These are phyloP conservation scores for Papilio machaon DNA, from an alignment of 1,140 invertebrate genomes.

Conservation along the genomic window DNA sequence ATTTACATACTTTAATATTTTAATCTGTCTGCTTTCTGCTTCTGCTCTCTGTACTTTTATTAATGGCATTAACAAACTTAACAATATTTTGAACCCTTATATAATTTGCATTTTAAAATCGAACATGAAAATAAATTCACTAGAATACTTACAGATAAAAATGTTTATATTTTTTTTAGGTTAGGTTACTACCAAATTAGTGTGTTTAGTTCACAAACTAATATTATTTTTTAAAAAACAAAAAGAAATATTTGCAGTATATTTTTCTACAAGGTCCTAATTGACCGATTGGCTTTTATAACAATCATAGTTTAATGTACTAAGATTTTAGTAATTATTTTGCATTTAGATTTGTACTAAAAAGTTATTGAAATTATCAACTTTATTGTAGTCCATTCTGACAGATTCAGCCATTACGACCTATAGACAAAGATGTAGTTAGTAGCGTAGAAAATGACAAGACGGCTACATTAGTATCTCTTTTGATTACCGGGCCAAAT, in stretches of 20 bases:
- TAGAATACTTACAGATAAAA: constrained; percentile 10
- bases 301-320: background rate
- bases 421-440: too few species aligned
- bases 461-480: background rate
- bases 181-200: background rate
- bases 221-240: background rate
- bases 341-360: constrained; percentile 25
- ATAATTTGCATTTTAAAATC: constrained; percentile 35
- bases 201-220: constrained; percentile 8
- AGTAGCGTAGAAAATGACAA: background rate
- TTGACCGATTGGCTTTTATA: background rate
- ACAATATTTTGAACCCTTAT: constrained; percentile 41
- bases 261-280: background rate
- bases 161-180: background rate
- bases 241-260: background rate
- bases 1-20: constrained; percentile 27
- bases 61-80: constrained; percentile 44
- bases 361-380: too few species aligned
- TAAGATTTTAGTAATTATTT: background rate
- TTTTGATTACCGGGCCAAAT: background rate
- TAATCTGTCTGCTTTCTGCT: too few species aligned
- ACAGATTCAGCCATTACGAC: too few species aligned
- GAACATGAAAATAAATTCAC: constrained; percentile 16
- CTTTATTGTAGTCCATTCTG: too few species aligned
- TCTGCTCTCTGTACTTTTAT: constrained; percentile 42